Evolutionary conservation across 2,888 invertebrate species (phyloP).

Genomic region (Rhagonycha lutea): DNA sequence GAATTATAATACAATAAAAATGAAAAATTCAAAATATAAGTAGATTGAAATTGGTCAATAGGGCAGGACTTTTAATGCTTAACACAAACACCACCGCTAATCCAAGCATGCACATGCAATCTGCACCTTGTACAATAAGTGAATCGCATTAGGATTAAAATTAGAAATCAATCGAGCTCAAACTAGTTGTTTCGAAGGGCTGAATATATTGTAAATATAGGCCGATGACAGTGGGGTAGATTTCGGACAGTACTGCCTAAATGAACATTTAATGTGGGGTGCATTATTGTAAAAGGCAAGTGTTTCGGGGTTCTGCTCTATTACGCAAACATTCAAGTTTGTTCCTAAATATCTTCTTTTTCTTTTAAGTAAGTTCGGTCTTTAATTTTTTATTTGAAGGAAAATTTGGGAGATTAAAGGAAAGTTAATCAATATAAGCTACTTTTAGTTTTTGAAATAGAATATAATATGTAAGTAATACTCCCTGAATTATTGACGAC

Average conservation of each 20-base stretch:
- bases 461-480: conserved; percentile 3
- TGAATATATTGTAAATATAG: conserved; percentile 26
- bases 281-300: conserved; percentile 43
- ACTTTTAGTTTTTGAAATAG: not conserved
- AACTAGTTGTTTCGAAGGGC: conserved; percentile 33
- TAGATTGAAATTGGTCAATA: conserved; percentile 27
- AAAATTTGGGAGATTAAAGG: not conserved
- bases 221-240: conserved; percentile 29
- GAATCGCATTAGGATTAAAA: conserved; percentile 50
- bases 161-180: conserved; percentile 50
- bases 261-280: conserved; percentile 54
- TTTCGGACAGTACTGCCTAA: conserved; percentile 45
- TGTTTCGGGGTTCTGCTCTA: conserved; percentile 14
- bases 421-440: not conserved
- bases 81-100: conserved; percentile 39
- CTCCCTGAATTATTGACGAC: conserved; percentile 8
- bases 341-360: not conserved
- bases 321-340: conserved; percentile 5
- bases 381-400: not conserved
- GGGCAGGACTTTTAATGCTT: conserved; percentile 30
- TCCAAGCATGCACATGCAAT: conserved; percentile 33
- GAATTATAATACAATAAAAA: not conserved
- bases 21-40: not conserved
- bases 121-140: conserved; percentile 43
- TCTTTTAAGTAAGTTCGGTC: not conserved